A percentile compares a stretch with the other conserved stretches of the same genome.
Evolutionary conservation across 2,113 vertebrate species (phyloP).

Genomic region (Smithornis capensis): DNA sequence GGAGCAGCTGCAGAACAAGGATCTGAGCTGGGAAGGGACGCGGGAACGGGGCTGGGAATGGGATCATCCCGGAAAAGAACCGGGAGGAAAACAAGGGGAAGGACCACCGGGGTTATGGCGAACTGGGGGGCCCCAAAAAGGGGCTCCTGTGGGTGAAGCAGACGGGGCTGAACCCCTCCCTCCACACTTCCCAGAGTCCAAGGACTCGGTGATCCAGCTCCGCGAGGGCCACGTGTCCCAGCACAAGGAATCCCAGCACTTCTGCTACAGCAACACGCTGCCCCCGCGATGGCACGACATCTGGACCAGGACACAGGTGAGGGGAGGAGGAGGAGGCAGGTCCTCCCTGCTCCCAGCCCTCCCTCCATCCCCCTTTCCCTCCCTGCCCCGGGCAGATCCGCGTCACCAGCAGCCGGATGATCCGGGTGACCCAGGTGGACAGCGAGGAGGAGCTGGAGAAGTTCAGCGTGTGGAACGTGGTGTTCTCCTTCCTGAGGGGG

Average conservation of each 20-base stretch:
- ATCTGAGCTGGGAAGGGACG: fast-evolving
- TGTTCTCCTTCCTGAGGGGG: slow-evolving; percentile 82
- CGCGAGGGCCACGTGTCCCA: slow-evolving; percentile 56
- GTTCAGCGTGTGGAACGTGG: slow-evolving; percentile 78
- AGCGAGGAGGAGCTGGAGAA: slow-evolving; percentile 87
- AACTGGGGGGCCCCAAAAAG: too few species aligned
- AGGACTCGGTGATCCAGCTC: slow-evolving; percentile 50
- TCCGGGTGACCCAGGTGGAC: slow-evolving; percentile 84
- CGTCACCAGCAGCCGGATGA: slow-evolving; percentile 81
- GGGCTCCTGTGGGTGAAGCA: too few species aligned
- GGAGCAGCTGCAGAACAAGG: fast-evolving
- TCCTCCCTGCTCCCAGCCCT: not conserved
- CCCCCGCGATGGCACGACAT: slow-evolving; percentile 85
- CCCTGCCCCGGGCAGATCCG: slow-evolving; percentile 74
- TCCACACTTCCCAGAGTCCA: not conserved
- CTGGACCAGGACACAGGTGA: slow-evolving; percentile 90
- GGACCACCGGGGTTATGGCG: fast-evolving
- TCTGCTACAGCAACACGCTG: slow-evolving; percentile 83
- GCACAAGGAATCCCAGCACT: slow-evolving; percentile 15
- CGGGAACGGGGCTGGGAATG: fast-evolving
- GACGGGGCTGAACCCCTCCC: not conserved
- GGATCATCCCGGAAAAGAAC: not conserved
- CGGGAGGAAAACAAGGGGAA: not conserved
- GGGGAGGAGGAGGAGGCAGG: not conserved
- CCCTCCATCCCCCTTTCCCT: fast-evolving